phyloP scores from a whole-genome alignment of 2,113 vertebrate genomes.

The Osmerus mordax region DNA sequence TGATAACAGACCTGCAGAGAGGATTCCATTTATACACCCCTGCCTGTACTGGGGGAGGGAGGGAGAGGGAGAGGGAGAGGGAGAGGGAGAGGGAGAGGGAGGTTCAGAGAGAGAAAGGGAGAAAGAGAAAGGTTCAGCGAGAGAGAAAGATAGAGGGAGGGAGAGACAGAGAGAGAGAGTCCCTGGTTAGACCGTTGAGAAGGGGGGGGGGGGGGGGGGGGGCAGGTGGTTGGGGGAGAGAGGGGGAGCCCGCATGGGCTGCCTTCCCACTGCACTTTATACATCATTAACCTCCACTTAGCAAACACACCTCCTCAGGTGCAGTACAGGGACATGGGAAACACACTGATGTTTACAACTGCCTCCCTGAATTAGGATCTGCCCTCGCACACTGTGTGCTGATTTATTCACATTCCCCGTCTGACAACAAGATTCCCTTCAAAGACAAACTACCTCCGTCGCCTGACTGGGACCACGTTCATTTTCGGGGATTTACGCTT shows the following conservation, averaged over 20 bases:
- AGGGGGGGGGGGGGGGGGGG: not conserved
- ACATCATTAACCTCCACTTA: slow-evolving; percentile 51
- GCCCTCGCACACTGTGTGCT: too few relatives aligned
- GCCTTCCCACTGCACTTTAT: slow-evolving; percentile 44
- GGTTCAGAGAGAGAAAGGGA: slow-evolving; percentile 9
- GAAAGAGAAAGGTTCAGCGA: slow-evolving; percentile 22
- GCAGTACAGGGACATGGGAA: not conserved
- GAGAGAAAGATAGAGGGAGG: not conserved
- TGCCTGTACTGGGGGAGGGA: slow-evolving; percentile 33
- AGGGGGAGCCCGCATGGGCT: slow-evolving; percentile 18
- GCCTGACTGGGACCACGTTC: too few relatives aligned
- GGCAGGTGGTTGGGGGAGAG: slow-evolving; percentile 5
- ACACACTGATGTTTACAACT: too few relatives aligned
- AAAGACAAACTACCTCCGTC: too few relatives aligned
- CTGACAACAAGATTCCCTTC: too few relatives aligned
- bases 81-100: slow-evolving; percentile 8
- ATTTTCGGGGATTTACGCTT: too few relatives aligned
- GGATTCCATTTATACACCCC: slow-evolving; percentile 63
- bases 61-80: too few relatives aligned
- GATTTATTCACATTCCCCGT: too few relatives aligned
- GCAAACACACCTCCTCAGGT: slow-evolving; percentile 7
- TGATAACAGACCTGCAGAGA: slow-evolving; percentile 64
- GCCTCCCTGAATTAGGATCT: too few relatives aligned
- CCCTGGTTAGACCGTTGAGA: not conserved
- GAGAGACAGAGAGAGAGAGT: not conserved